Conservation (phyloP, 2,797 vertebrate genomes). For the Emydoidea blandingii region DNA sequence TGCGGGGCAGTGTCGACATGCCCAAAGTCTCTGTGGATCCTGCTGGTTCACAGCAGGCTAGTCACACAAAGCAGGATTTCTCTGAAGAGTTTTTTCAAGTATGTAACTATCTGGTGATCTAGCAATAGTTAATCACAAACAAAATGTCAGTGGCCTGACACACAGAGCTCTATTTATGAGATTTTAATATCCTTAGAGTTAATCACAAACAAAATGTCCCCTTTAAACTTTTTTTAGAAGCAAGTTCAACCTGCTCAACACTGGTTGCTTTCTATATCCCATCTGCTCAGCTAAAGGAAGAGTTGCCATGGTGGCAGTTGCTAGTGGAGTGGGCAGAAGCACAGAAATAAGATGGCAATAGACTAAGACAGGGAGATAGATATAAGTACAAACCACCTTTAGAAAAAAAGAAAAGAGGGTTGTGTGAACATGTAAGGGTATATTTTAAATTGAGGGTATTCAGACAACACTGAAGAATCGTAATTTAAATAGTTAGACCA, state of each 20-base stretch:
- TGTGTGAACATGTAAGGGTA: background rate
- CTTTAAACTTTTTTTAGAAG: slow-evolving; percentile 23
- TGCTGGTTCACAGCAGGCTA: slow-evolving; percentile 14
- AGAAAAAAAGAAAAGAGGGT: background rate
- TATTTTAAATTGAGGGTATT: background rate
- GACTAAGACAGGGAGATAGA: slow-evolving; percentile 7
- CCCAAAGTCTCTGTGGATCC: background rate
- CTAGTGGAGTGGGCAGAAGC: slow-evolving; percentile 46
- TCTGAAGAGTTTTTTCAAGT: slow-evolving; percentile 45
- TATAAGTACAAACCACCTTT: background rate
- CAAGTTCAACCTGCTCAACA: background rate
- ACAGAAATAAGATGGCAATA: slow-evolving; percentile 54
- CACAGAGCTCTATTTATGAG: background rate
- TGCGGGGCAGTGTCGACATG: background rate
- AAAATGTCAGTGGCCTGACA: background rate
- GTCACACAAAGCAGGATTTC: slow-evolving; percentile 17
- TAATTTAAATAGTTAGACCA: background rate
- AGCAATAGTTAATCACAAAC: background rate
- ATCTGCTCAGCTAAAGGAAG: slow-evolving; percentile 67
- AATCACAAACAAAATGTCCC: background rate
- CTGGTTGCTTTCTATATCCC: slow-evolving; percentile 40
- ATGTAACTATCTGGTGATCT: background rate
- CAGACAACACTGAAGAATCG: background rate
- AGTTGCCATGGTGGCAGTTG: slow-evolving; percentile 52
- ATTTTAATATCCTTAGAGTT: background rate